phyloP scores from a whole-genome alignment of 2,888 invertebrate species.

The Balanococcus diminutus region DNA sequence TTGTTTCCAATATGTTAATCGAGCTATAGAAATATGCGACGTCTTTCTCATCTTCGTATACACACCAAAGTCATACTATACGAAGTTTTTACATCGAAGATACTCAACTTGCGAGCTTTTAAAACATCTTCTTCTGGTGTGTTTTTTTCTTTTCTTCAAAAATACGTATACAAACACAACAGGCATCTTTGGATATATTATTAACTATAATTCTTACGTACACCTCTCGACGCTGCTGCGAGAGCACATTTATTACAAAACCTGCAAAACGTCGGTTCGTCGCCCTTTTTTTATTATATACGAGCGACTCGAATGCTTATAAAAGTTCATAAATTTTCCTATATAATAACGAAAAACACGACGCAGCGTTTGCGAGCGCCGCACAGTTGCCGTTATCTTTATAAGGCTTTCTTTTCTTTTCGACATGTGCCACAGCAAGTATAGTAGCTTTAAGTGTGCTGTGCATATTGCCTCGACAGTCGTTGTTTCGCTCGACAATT shows the following conservation, averaged over 20 bases:
- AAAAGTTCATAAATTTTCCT: constrained; percentile 26
- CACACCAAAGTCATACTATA: background rate
- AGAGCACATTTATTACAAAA: constrained; percentile 6
- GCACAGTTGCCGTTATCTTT: background rate
- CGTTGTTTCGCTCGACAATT: background rate
- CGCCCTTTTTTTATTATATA: constrained; percentile 20
- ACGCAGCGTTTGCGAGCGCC: background rate
- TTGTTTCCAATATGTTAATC: constrained; percentile 2
- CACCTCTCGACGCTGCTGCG: constrained; percentile 1
- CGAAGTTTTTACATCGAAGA: background rate
- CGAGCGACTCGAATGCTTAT: background rate
- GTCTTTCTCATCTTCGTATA: background rate
- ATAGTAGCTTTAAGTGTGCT: background rate
- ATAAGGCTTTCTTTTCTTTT: background rate
- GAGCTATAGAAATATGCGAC: background rate
- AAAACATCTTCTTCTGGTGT: background rate
- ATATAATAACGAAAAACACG: constrained; percentile 29
- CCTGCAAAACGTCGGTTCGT: constrained; percentile 21
- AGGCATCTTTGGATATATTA: constrained; percentile 15
- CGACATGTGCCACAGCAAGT: background rate
- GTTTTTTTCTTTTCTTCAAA: background rate
- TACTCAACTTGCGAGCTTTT: background rate
- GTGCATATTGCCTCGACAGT: background rate
- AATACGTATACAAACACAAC: background rate
- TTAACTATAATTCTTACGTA: constrained; percentile 19